A percentile compares a stretch with the other conserved stretches of the same genome.
phyloP scores from a whole-genome alignment of 2,113 vertebrate species.

The Sander vitreus region DNA sequence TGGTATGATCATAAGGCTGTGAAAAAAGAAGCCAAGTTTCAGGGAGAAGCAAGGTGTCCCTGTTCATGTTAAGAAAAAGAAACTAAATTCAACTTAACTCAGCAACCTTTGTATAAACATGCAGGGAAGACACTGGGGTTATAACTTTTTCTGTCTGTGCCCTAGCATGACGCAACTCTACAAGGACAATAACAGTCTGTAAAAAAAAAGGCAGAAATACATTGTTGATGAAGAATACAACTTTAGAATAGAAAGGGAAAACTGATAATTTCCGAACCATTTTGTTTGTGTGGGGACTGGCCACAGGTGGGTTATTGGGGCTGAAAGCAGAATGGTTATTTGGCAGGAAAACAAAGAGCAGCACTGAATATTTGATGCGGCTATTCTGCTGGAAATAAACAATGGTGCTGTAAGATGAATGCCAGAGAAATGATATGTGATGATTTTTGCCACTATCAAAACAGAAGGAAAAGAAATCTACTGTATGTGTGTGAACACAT shows the following conservation, averaged over 20 bases:
- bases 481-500: conserved; percentile 1
- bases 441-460: conserved; percentile 3
- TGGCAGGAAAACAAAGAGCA: conserved; percentile 35
- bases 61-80: conserved; percentile 37
- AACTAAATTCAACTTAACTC: conserved; percentile 36
- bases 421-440: conserved; percentile 22
- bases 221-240: conserved; percentile 21
- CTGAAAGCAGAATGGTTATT: conserved; percentile 35
- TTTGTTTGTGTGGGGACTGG: conserved; percentile 49
- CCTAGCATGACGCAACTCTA: conserved; percentile 39
- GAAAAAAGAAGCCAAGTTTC: conserved; percentile 30
- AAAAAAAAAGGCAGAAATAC: conserved; percentile 1
- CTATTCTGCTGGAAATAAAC: conserved; percentile 31
- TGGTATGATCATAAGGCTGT: conserved; percentile 9
- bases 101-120: conserved; percentile 43
- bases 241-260: conserved; percentile 26
- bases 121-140: conserved; percentile 42
- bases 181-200: conserved; percentile 44
- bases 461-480: neutral
- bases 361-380: conserved; percentile 52
- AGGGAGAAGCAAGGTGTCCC: conserved; percentile 20
- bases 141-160: conserved; percentile 37
- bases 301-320: conserved; percentile 49
- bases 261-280: conserved; percentile 37
- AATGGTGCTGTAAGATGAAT: conserved; percentile 18